These are phyloP conservation scores for Apamea epomidion DNA, from an alignment of 2,888 invertebrate genomes.

Conservation along the genomic window DNA sequence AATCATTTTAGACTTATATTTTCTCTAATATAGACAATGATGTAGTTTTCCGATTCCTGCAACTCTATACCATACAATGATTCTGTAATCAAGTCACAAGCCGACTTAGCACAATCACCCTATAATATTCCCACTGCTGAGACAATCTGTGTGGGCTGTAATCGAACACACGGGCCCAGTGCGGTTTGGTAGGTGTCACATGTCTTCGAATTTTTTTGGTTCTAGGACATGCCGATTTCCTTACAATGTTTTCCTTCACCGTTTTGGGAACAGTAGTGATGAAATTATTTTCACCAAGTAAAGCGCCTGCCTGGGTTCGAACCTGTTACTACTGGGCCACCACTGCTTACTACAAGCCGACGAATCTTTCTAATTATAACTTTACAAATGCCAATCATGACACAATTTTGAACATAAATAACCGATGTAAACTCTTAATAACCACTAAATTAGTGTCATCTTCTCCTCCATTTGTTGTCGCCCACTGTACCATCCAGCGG, in stretches of 20 bases:
- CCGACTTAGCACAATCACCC: too few relatives aligned
- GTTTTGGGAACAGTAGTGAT: too few relatives aligned
- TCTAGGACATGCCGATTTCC: neutral
- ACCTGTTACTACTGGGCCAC: too few relatives aligned
- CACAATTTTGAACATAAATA: slow-evolving; percentile 39
- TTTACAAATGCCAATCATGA: slow-evolving; percentile 8
- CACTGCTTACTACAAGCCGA: neutral
- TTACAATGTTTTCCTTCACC: neutral
- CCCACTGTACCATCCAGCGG: slow-evolving; percentile 56
- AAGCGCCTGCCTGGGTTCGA: neutral
- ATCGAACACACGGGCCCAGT: neutral
- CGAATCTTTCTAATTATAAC: slow-evolving; percentile 22
- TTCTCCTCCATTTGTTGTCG: slow-evolving; percentile 59
- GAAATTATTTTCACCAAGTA: neutral
- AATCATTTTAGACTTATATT: neutral
- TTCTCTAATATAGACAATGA: too few relatives aligned
- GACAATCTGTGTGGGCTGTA: neutral
- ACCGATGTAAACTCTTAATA: slow-evolving; percentile 38
- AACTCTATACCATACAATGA: neutral
- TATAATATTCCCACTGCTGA: neutral
- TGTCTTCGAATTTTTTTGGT: neutral
- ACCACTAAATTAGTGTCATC: slow-evolving; percentile 62
- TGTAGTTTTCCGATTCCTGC: neutral
- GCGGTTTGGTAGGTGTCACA: neutral
- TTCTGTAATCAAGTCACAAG: neutral